phyloP scores from a whole-genome alignment of 2,113 vertebrate genomes.

The Uria lomvia region DNA sequence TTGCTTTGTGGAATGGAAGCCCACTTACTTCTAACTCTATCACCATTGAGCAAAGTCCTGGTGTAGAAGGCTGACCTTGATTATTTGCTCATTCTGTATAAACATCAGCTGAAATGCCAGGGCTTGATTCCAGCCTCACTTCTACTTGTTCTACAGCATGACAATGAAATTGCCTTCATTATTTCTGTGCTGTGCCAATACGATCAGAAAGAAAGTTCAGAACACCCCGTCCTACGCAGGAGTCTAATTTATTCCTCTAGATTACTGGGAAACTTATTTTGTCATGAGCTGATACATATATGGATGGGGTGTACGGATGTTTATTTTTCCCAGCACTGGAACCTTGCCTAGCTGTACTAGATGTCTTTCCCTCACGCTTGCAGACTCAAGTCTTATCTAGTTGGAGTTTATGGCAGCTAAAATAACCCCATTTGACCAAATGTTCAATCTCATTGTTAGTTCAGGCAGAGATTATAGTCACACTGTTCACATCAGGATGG shows the following conservation, averaged over 20 bases:
- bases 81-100: background rate
- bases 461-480: background rate
- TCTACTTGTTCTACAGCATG: background rate
- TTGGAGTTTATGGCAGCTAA: background rate
- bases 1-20: background rate
- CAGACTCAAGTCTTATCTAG: background rate
- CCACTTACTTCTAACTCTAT: background rate
- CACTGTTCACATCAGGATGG: background rate
- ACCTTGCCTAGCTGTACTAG: background rate
- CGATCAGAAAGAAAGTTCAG: background rate
- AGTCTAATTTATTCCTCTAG: background rate
- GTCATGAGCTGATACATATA: rapidly evolving
- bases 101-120: background rate
- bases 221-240: background rate
- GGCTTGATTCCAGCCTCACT: background rate
- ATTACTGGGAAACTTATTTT: background rate
- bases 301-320: background rate
- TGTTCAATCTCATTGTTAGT: background rate
- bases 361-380: background rate
- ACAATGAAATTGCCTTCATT: background rate
- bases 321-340: background rate
- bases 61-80: background rate
- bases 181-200: background rate
- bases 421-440: background rate
- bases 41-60: background rate